Percentiles rank a stretch among this genome's conserved stretches.
Conservation (phyloP, 37 sponge, comb jelly and placozoan genomes). For the Agelas oroides region DNA sequence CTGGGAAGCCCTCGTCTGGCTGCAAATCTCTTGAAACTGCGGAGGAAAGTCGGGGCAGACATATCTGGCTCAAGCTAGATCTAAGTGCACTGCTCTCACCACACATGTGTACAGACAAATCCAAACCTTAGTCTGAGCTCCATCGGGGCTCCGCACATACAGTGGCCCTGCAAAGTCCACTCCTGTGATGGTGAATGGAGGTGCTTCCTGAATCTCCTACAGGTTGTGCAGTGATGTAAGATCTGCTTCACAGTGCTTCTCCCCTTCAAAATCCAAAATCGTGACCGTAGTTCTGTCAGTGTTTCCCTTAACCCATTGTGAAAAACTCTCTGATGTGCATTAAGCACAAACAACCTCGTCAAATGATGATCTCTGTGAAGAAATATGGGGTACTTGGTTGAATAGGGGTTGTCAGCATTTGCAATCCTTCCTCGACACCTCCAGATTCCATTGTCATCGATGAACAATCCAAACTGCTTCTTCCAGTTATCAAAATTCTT, state of each 20-base stretch:
- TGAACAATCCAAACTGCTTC: slow-evolving; percentile 29
- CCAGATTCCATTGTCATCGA: slow-evolving; percentile 24
- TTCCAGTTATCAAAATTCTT: neutral
- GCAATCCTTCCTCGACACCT: slow-evolving; percentile 33
- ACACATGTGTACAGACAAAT: slow-evolving; percentile 17
- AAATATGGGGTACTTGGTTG: slow-evolving; percentile 26
- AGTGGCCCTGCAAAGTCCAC: slow-evolving; percentile 23
- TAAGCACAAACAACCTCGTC: neutral
- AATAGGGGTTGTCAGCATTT: slow-evolving; percentile 15
- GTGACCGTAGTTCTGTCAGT: slow-evolving; percentile 7
- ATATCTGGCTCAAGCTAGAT: neutral
- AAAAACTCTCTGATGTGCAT: neutral
- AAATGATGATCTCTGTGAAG: slow-evolving; percentile 8
- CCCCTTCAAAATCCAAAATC: slow-evolving; percentile 17
- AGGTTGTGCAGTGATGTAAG: neutral
- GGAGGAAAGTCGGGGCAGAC: neutral
- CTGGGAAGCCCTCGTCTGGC: neutral
- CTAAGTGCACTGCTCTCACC: slow-evolving; percentile 16
- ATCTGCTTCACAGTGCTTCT: neutral
- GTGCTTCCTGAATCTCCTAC: slow-evolving; percentile 1
- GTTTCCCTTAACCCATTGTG: slow-evolving; percentile 33
- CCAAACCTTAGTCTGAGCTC: slow-evolving; percentile 1
- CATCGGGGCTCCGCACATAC: neutral
- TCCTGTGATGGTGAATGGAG: slow-evolving; percentile 4
- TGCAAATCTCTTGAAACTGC: neutral